Evolutionary conservation across 2,113 vertebrate species (phyloP).

Genomic region (Psammodynastes pulverulentus): DNA sequence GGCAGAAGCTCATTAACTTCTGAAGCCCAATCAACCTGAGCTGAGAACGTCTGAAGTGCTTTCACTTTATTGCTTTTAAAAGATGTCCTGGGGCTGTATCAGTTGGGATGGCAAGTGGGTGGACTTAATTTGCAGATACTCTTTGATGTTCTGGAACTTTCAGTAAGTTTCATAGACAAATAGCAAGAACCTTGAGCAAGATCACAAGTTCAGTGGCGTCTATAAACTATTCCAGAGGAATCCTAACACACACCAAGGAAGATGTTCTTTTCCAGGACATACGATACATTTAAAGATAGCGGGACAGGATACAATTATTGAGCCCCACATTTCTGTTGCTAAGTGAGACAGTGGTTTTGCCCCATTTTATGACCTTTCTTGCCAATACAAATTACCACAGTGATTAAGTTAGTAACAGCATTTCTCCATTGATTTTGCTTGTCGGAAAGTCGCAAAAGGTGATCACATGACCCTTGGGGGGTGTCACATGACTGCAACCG

Average conservation of each 20-base stretch:
- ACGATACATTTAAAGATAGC: background rate
- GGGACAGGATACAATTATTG: background rate
- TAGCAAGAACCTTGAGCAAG: background rate
- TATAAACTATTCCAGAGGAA: background rate
- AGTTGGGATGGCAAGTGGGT: background rate
- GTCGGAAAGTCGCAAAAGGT: background rate
- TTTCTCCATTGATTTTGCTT: background rate
- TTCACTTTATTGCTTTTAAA: background rate
- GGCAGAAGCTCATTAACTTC: constrained; percentile 4
- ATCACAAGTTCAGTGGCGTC: background rate
- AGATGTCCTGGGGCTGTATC: background rate
- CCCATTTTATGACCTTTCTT: background rate
- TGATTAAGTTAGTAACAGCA: background rate
- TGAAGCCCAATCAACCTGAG: rapidly evolving
- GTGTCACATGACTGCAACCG: too few species aligned
- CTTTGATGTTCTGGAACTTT: background rate
- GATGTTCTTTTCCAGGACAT: rapidly evolving
- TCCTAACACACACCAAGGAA: background rate
- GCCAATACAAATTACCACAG: background rate
- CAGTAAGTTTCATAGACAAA: background rate
- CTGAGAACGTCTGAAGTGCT: background rate
- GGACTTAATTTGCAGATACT: background rate
- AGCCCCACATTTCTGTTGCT: too few species aligned
- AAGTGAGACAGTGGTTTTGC: background rate
- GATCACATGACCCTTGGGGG: too few species aligned